phyloP scores from a whole-genome alignment of 2,113 vertebrate genomes.

The Toxotes chatareus region DNA sequence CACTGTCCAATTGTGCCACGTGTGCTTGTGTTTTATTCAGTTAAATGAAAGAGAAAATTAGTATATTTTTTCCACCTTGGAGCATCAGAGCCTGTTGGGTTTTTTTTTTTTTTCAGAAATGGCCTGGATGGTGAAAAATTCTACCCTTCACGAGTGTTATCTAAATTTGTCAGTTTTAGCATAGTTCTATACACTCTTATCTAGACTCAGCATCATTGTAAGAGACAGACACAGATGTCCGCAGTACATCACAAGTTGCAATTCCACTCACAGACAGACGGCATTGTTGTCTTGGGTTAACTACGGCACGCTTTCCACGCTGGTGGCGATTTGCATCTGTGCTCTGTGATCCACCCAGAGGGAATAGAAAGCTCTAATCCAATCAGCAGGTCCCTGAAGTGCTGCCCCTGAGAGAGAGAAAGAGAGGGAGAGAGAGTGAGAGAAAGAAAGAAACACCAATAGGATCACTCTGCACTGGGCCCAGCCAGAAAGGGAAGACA shows the following conservation, averaged over 20 bases:
- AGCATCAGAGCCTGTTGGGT: background rate
- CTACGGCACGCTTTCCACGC: constrained; percentile 61
- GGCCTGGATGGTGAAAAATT: background rate
- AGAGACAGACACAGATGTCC: constrained; percentile 25
- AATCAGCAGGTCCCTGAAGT: constrained; percentile 96
- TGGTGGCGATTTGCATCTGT: constrained; percentile 90
- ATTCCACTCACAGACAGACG: constrained; percentile 67
- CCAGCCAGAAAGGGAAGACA: constrained; percentile 34
- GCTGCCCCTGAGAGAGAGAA: constrained; percentile 87
- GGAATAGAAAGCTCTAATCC: constrained; percentile 99
- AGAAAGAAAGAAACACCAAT: constrained; percentile 78
- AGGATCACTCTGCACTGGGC: constrained; percentile 82
- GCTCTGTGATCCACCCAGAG: constrained; percentile 92
- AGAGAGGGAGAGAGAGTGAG: constrained; percentile 75
- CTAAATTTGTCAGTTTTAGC: background rate
- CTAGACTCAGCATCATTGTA: background rate
- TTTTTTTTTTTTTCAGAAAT: constrained; percentile 7
- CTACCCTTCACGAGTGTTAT: background rate
- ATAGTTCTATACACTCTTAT: background rate
- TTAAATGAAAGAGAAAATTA: background rate
- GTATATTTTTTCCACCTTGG: constrained; percentile 39
- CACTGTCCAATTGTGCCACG: constrained; percentile 13
- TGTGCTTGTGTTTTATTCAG: constrained; percentile 6
- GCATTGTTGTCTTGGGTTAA: constrained; percentile 71
- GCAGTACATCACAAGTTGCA: constrained; percentile 36